phyloP scores from a whole-genome alignment of 1,140 invertebrate species.

The Microplitis mediator region DNA sequence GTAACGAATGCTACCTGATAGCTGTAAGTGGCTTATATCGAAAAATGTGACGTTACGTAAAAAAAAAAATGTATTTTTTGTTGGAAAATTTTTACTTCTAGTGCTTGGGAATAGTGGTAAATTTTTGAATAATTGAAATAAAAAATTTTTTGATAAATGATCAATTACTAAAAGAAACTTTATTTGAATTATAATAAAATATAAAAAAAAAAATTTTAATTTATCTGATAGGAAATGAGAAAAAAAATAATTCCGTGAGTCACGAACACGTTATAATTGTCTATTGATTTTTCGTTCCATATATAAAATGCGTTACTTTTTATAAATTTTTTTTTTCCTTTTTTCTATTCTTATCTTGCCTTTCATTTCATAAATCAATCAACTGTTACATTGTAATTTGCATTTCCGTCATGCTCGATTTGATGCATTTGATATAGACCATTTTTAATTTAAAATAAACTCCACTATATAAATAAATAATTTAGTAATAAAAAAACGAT shows the following conservation, averaged over 20 bases:
- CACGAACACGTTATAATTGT: constrained; percentile 15
- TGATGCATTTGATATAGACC: neutral
- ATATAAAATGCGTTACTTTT: neutral
- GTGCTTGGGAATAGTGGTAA: too few species aligned
- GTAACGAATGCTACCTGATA: too few species aligned
- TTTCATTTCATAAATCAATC: constrained; percentile 14
- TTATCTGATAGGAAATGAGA: neutral
- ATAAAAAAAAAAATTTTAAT: neutral
- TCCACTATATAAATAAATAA: too few species aligned
- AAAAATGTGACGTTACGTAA: too few species aligned
- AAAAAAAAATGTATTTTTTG: too few species aligned
- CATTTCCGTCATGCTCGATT: neutral
- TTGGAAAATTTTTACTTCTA: too few species aligned
- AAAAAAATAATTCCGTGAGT: constrained; percentile 9
- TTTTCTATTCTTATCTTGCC: constrained; percentile 3
- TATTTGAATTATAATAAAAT: neutral
- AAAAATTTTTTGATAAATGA: neutral
- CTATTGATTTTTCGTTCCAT: constrained; percentile 7
- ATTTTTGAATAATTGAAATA: too few species aligned
- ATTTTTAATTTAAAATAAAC: too few species aligned
- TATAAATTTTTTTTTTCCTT: neutral
- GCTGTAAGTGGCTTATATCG: too few species aligned
- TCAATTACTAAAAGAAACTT: neutral
- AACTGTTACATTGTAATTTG: neutral
- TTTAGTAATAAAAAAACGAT: too few species aligned